Evolutionary conservation across 2,888 invertebrate species (phyloP).

Genomic region (Amphipyra tragopoginis): DNA sequence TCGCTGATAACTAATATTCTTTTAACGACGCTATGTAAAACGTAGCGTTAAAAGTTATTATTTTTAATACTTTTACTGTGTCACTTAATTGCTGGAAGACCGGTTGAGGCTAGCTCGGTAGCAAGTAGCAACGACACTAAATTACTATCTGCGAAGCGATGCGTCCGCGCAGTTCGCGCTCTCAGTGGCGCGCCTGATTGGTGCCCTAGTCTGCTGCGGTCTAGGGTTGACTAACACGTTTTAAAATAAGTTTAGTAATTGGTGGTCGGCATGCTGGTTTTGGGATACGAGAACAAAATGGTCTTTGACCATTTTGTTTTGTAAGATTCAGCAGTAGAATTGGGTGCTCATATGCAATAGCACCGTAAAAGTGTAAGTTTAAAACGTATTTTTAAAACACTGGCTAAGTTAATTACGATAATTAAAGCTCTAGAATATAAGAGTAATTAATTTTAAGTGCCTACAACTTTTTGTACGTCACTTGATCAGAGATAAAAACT

Average conservation of each 20-base stretch:
- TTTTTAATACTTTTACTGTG: slow-evolving; percentile 81
- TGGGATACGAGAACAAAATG: not conserved
- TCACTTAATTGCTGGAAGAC: slow-evolving; percentile 81
- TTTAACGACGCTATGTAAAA: slow-evolving; percentile 52
- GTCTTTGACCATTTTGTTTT: not conserved
- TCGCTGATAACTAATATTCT: slow-evolving; percentile 53
- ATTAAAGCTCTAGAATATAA: slow-evolving; percentile 14
- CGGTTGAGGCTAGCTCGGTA: slow-evolving; percentile 74
- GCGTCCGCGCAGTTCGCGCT: slow-evolving; percentile 72
- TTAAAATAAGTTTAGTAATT: not conserved
- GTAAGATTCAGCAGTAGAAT: not conserved
- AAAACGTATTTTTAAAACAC: slow-evolving; percentile 1
- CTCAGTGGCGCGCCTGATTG: slow-evolving; percentile 71
- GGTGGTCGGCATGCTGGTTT: not conserved
- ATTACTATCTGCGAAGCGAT: slow-evolving; percentile 79
- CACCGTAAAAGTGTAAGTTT: slow-evolving; percentile 5
- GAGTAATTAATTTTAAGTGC: slow-evolving; percentile 11
- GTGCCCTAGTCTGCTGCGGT: slow-evolving; percentile 64
- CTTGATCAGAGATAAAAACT: slow-evolving; percentile 23
- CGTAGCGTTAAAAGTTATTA: slow-evolving; percentile 59
- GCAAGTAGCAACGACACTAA: slow-evolving; percentile 80
- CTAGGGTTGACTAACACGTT: slow-evolving; percentile 58
- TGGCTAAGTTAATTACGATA: slow-evolving; percentile 15
- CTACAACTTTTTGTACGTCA: slow-evolving; percentile 23
- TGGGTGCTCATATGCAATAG: slow-evolving; percentile 1